Conservation (phyloP, 2,888 invertebrate genomes). For the Disparrhopalites patrizii region DNA sequence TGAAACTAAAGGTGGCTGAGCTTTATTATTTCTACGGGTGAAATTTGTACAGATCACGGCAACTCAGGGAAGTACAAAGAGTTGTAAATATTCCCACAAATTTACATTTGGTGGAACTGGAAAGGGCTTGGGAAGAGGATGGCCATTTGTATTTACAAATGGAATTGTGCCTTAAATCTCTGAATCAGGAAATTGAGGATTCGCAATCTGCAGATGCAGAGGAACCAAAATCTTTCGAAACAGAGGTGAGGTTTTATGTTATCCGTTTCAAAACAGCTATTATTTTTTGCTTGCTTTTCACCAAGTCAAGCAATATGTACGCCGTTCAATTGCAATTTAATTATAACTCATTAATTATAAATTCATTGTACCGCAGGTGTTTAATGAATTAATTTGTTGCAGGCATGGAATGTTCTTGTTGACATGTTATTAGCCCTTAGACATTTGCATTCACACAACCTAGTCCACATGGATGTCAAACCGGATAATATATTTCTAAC, state of each 20-base stretch:
- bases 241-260: not conserved
- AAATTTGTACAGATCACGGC: constrained; percentile 52
- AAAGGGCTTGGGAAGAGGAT: constrained; percentile 70
- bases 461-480: constrained; percentile 73
- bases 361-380: not conserved
- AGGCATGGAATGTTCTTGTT: constrained; percentile 47
- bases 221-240: not conserved
- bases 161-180: constrained; percentile 55
- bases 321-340: too few species aligned
- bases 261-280: not conserved
- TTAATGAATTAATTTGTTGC: constrained; percentile 7
- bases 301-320: too few species aligned
- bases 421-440: constrained; percentile 58
- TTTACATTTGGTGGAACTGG: constrained; percentile 63
- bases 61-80: constrained; percentile 64
- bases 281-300: too few species aligned
- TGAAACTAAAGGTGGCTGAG: too few species aligned
- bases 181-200: constrained; percentile 46
- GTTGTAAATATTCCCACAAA: constrained; percentile 66
- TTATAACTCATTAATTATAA: too few species aligned
- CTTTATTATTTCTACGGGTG: too few species aligned
- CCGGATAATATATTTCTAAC: constrained; percentile 71
- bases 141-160: constrained; percentile 65
- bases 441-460: constrained; percentile 63
- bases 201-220: not conserved